These are phyloP conservation scores for Abscondita cerata DNA, from an alignment of 2,888 invertebrate species.

Conservation along the genomic window DNA sequence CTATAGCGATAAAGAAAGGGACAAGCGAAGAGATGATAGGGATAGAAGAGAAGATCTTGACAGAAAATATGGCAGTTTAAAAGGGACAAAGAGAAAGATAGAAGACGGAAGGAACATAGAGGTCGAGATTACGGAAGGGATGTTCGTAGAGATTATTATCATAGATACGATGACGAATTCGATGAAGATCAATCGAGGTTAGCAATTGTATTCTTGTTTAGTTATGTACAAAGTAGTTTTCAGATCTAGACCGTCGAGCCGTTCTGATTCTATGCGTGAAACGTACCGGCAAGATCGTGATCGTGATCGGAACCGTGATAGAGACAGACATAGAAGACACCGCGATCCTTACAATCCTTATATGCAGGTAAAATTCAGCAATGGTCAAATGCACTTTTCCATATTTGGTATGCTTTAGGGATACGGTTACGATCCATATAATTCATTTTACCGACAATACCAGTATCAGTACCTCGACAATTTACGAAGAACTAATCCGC, in stretches of 20 bases:
- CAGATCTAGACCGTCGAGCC: slow-evolving; percentile 55
- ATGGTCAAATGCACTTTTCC: slow-evolving; percentile 9
- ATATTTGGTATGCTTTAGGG: slow-evolving; percentile 44
- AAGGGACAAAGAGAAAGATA: slow-evolving; percentile 50
- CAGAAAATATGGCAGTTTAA: slow-evolving; percentile 54
- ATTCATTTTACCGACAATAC: slow-evolving; percentile 64
- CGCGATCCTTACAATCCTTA: slow-evolving; percentile 54
- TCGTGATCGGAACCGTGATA: slow-evolving; percentile 53
- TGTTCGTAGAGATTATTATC: slow-evolving; percentile 43
- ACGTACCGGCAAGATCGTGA: slow-evolving; percentile 49
- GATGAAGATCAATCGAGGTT: slow-evolving; percentile 51
- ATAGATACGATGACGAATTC: slow-evolving; percentile 54
- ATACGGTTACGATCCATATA: slow-evolving; percentile 64
- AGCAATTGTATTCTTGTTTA: slow-evolving; percentile 15
- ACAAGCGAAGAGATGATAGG: slow-evolving; percentile 57
- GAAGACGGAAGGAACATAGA: slow-evolving; percentile 49
- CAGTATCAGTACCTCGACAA: slow-evolving; percentile 81
- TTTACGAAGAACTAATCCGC: slow-evolving; percentile 77
- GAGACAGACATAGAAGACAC: slow-evolving; percentile 50
- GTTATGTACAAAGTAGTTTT: slow-evolving; percentile 16
- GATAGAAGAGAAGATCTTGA: slow-evolving; percentile 55
- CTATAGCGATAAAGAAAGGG: slow-evolving; percentile 71
- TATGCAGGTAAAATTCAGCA: slow-evolving; percentile 45
- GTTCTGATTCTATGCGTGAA: slow-evolving; percentile 58
- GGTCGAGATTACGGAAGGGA: slow-evolving; percentile 51